Evolutionary conservation across 2,888 invertebrate species (phyloP), one percentile per base, ranked within the genome.

Genomic region (Caenorhabditis angaria): DNA sequence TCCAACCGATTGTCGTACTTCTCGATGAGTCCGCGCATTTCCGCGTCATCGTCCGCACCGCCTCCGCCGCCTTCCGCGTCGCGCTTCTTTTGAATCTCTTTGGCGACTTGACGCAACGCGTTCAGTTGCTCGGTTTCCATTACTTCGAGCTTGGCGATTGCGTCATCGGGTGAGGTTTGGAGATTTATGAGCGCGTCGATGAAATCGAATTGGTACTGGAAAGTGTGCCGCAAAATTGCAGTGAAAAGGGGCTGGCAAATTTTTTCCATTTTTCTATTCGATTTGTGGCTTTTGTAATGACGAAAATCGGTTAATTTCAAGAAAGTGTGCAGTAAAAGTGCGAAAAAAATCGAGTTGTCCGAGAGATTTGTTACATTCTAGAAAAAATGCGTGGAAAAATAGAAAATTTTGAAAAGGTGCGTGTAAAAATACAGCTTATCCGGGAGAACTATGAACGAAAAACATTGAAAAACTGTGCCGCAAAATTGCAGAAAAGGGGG

Each of bases 141-240:
- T 85, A 94, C 93, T 87, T 97, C 97, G 80, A 99, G 92, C 88
- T 97, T 97, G 84, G 93, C 92, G 87, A 94, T 94, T 0, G 97
- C 97, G 87, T 97, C 94, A 83, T 95, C 95, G 0, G 95, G 93
- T 0, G 97, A 94, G 1, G 97, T 95, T 90, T 97, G 97, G 83
- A 95, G 94, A 0, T 95, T 96, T 83, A 99, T 97, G 56, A 97
- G 90, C 0, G 97, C 96, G 88, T 99, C 97, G 87, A 99, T 89
- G 85, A 97, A 95, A 87, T 96, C 95, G 64, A 76, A 86, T 50
- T 79, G 73, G 58, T 81, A 83, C 82, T 85, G 61, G 48, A 82
- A 70, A 41, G 10, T 28, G 22, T 20, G 14, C 8, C n/a, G 3
- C 29, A 27, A 18, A 4, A 4, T 54, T 54, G 6, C 24, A 6